These are phyloP conservation scores for Micrastur ruficollis DNA, from an alignment of 2,797 vertebrate species.

Conservation along the genomic window DNA sequence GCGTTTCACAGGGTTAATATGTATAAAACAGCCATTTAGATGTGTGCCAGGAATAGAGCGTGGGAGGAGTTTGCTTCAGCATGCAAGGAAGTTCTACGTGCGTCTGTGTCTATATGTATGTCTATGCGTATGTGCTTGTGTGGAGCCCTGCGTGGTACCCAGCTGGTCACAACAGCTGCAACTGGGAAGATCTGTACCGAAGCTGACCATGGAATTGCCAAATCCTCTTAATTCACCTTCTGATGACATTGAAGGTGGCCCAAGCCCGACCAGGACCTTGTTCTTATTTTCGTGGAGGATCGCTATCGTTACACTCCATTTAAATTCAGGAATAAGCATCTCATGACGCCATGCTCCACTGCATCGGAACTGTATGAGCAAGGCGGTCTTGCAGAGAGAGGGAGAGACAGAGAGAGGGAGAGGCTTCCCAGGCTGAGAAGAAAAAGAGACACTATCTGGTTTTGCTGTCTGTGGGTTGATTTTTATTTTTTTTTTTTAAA, in stretches of 20 bases:
- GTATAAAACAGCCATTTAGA: slow-evolving; percentile 67
- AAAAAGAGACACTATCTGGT: background rate
- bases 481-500: background rate
- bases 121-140: background rate
- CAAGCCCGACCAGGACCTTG: background rate
- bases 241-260: slow-evolving; percentile 38
- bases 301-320: slow-evolving; percentile 34
- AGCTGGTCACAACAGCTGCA: slow-evolving; percentile 8
- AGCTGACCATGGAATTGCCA: slow-evolving; percentile 51
- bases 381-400: slow-evolving; percentile 37
- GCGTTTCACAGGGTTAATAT: slow-evolving; percentile 67
- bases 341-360: slow-evolving; percentile 63
- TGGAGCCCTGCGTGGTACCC: background rate
- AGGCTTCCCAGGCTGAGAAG: slow-evolving; percentile 28
- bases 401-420: slow-evolving; percentile 10
- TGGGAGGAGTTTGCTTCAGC: slow-evolving; percentile 59
- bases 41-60: background rate
- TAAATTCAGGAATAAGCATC: slow-evolving; percentile 63
- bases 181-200: background rate
- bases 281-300: slow-evolving; percentile 17
- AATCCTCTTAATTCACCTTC: slow-evolving; percentile 55
- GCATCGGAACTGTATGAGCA: slow-evolving; percentile 60
- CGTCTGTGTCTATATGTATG: background rate
- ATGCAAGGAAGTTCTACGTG: slow-evolving; percentile 32
- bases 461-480: background rate